Conservation (phyloP, 2,113 vertebrate species). For the Grantiella picta region DNA sequence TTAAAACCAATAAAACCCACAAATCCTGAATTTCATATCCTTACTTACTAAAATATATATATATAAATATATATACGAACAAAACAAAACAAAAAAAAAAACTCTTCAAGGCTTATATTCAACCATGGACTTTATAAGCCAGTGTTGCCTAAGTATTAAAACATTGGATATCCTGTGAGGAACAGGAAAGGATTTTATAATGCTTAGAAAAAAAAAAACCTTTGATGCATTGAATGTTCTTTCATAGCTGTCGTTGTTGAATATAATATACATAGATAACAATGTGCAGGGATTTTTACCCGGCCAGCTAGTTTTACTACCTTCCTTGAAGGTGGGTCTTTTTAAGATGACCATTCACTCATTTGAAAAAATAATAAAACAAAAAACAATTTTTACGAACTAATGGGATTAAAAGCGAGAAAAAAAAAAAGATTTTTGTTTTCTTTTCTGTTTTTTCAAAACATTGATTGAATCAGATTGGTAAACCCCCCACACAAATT, state of each 20-base stretch:
- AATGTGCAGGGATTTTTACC: conserved; percentile 89
- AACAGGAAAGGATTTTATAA: conserved; percentile 93
- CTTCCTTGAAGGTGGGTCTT: conserved; percentile 98
- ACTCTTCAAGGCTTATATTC: conserved; percentile 99
- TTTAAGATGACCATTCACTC: conserved; percentile 88
- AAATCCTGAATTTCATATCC: conserved; percentile 98
- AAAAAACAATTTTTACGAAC: conserved; percentile 83
- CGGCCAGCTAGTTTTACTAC: conserved; percentile 92
- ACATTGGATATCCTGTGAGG: conserved; percentile 91
- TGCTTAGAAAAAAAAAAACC: conserved; percentile 86
- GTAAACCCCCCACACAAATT: conserved; percentile 81
- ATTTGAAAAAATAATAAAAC: conserved; percentile 84
- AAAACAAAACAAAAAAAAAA: conserved; percentile 88
- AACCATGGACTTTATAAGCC: conserved; percentile 99
- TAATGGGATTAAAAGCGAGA: conserved; percentile 78
- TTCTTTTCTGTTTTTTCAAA: conserved; percentile 72
- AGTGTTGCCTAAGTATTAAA: conserved; percentile 99
- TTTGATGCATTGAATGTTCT: conserved; percentile 92
- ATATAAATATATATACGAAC: conserved; percentile 80
- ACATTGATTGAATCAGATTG: conserved; percentile 86
- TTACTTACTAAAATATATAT: conserved; percentile 84
- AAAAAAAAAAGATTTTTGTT: conserved; percentile 76
- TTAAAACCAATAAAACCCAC: conserved; percentile 99
- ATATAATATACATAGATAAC: conserved; percentile 89
- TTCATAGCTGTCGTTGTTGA: conserved; percentile 89